Percentiles rank a stretch among this genome's conserved stretches.
Conservation (phyloP, 2,797 vertebrate genomes). For the Sebastes minor region DNA sequence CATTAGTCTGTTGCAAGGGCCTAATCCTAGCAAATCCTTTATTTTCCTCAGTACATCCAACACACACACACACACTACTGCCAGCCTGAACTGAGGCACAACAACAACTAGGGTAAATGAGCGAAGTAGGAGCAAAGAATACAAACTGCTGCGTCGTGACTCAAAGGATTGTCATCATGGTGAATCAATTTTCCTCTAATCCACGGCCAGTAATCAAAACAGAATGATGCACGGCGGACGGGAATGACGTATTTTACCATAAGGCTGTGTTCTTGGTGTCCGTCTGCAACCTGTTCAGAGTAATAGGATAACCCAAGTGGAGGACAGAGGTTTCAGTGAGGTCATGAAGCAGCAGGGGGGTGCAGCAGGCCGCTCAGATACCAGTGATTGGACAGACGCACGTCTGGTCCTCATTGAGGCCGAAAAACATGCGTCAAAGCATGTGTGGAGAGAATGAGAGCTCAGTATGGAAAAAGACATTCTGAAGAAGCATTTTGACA, state of each 20-base stretch:
- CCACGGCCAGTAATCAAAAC: conserved; percentile 73
- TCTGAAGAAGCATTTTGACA: not conserved
- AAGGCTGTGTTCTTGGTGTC: conserved; percentile 47
- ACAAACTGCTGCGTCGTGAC: conserved; percentile 52
- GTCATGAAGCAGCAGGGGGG: conserved; percentile 47
- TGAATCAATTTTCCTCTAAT: conserved; percentile 69
- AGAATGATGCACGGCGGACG: conserved; percentile 44
- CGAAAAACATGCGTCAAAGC: conserved; percentile 4
- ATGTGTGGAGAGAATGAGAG: not conserved
- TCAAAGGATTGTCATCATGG: conserved; percentile 55
- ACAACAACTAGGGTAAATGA: conserved; percentile 48
- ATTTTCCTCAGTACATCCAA: conserved; percentile 72
- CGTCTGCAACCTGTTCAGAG: conserved; percentile 53
- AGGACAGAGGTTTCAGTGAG: conserved; percentile 42
- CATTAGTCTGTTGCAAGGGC: conserved; percentile 63
- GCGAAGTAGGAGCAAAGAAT: conserved; percentile 42
- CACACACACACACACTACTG: conserved; percentile 22
- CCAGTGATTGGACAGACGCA: conserved; percentile 54
- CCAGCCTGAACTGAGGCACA: conserved; percentile 35
- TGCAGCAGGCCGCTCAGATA: conserved; percentile 16
- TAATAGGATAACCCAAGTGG: conserved; percentile 52
- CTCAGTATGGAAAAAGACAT: not conserved
- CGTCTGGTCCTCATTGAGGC: conserved; percentile 11
- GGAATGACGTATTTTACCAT: conserved; percentile 72
- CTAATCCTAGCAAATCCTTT: conserved; percentile 81